Conservation (phyloP, 2,888 invertebrate genomes). For the Carterocephalus palaemon region DNA sequence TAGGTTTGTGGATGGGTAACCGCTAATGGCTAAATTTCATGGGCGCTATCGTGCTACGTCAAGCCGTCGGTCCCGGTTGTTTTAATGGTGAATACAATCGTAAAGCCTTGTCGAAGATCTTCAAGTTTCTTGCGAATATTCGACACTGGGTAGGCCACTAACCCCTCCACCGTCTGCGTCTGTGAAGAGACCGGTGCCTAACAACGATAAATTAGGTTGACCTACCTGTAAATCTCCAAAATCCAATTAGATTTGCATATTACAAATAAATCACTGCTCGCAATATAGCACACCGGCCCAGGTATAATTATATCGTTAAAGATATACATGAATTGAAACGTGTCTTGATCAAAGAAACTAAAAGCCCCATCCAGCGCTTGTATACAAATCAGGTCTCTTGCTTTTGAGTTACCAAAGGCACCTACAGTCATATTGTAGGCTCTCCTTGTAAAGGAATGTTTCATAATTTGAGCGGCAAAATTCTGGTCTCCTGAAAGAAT, state of each 20-base stretch:
- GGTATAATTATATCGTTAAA: conserved; percentile 90
- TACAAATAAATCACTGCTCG: conserved; percentile 90
- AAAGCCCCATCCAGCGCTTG: conserved; percentile 94
- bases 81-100: too few species aligned
- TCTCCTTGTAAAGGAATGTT: conserved; percentile 88
- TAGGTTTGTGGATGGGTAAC: too few species aligned
- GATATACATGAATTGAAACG: conserved; percentile 88
- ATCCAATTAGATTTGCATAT: conserved; percentile 89
- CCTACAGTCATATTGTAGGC: conserved; percentile 89
- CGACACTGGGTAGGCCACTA: too few species aligned
- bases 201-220: too few species aligned
- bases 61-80: too few species aligned
- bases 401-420: conserved; percentile 90
- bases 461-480: conserved; percentile 84
- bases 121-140: too few species aligned
- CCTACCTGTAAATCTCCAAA: conserved; percentile 91
- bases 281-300: conserved; percentile 88
- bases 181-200: too few species aligned
- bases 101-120: too few species aligned
- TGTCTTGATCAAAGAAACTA: conserved; percentile 95
- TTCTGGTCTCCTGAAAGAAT: conserved; percentile 82
- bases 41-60: too few species aligned
- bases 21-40: too few species aligned
- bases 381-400: conserved; percentile 93
- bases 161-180: too few species aligned